A percentile compares a stretch with the other conserved stretches of the same genome.
Conservation (phyloP, 2,888 invertebrate genomes). For the Drosophila niveifrons region DNA sequence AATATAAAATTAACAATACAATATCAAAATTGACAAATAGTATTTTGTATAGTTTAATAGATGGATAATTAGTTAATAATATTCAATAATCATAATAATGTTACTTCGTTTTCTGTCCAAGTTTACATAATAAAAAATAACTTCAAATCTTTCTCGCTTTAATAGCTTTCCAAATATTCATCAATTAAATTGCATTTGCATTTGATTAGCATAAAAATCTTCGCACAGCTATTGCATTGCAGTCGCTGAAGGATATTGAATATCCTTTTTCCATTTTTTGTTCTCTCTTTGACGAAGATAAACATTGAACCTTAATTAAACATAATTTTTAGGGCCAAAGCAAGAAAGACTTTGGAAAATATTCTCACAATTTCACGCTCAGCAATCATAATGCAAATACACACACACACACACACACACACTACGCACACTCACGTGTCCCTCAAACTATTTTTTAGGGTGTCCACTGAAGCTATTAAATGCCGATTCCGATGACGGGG, state of each 20-base stretch:
- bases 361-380: slow-evolving; percentile 79
- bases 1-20: too few relatives aligned
- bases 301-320: slow-evolving; percentile 62
- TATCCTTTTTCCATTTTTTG: slow-evolving; percentile 48
- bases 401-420: slow-evolving; percentile 25
- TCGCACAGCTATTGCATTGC: slow-evolving; percentile 78
- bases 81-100: too few relatives aligned
- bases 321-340: slow-evolving; percentile 62
- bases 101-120: too few relatives aligned
- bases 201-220: slow-evolving; percentile 64
- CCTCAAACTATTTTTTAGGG: slow-evolving; percentile 46
- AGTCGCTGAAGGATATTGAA: slow-evolving; percentile 58
- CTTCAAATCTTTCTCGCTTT: neutral
- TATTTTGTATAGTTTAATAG: too few relatives aligned
- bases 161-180: neutral
- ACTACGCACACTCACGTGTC: neutral
- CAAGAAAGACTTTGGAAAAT: slow-evolving; percentile 31
- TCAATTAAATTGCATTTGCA: neutral
- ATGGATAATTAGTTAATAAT: too few relatives aligned
- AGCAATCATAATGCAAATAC: slow-evolving; percentile 66
- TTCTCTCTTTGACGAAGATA: slow-evolving; percentile 7
- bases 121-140: too few relatives aligned
- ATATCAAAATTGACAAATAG: too few relatives aligned
- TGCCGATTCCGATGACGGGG: slow-evolving; percentile 44
- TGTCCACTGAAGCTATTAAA: slow-evolving; percentile 79